A percentile compares a stretch with the other conserved stretches of the same genome.
Conservation (phyloP, 2,888 invertebrate genomes). For the Temnothorax rugatulus region DNA sequence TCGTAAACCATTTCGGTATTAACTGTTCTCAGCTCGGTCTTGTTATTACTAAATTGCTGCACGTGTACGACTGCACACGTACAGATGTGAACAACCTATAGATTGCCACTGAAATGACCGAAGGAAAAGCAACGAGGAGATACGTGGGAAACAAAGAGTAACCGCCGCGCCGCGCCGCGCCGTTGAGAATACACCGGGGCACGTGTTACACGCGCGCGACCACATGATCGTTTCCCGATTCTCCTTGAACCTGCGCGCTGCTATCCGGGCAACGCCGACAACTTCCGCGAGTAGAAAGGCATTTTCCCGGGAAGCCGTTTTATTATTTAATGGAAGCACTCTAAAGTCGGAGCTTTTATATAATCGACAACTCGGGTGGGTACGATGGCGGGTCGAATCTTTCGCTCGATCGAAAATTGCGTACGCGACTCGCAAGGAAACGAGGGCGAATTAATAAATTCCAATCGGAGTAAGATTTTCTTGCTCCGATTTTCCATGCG, state of each 20-base stretch:
- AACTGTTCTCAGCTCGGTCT: background rate
- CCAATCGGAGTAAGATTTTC: background rate
- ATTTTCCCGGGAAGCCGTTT: constrained; percentile 55
- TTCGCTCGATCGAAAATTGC: constrained; percentile 22
- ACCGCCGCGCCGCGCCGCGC: constrained; percentile 23
- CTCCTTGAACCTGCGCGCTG: constrained; percentile 60
- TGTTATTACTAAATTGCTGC: constrained; percentile 23
- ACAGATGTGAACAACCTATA: constrained; percentile 36
- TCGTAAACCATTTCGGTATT: constrained; percentile 5
- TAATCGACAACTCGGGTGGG: background rate
- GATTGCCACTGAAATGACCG: constrained; percentile 47
- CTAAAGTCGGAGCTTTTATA: background rate
- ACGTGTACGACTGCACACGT: constrained; percentile 16
- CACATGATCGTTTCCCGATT: constrained; percentile 71
- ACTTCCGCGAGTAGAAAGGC: constrained; percentile 60
- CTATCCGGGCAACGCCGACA: constrained; percentile 62
- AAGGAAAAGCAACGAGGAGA: constrained; percentile 54
- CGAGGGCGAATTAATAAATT: constrained; percentile 11
- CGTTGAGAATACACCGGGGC: constrained; percentile 62
- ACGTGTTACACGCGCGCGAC: constrained; percentile 69
- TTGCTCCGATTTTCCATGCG: background rate
- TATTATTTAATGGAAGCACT: constrained; percentile 61
- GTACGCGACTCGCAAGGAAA: background rate
- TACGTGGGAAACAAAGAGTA: constrained; percentile 62
- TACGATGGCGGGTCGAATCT: constrained; percentile 2